These are phyloP conservation scores for Caenorhabditis imperialis DNA, from an alignment of 2,888 invertebrate genomes.

Conservation along the genomic window DNA sequence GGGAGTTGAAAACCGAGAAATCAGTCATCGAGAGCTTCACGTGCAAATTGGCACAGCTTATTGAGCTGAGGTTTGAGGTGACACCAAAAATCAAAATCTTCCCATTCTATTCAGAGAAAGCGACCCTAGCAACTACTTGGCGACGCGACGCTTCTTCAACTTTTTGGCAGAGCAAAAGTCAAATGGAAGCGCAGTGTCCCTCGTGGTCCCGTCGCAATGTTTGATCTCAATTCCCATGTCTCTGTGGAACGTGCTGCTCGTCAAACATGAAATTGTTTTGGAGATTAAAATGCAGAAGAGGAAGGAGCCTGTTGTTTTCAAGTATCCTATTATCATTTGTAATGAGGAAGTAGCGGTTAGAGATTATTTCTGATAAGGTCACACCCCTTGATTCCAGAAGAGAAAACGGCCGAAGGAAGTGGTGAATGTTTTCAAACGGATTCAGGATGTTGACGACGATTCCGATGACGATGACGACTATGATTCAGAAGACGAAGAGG, in stretches of 20 bases:
- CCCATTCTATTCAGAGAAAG: slow-evolving; percentile 53
- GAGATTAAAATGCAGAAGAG: slow-evolving; percentile 57
- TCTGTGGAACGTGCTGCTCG: slow-evolving; percentile 64
- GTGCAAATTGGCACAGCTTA: slow-evolving; percentile 33
- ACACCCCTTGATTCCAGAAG: slow-evolving; percentile 49
- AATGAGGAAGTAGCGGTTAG: slow-evolving; percentile 59
- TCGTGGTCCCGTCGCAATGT: slow-evolving; percentile 56
- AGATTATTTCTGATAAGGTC: too few relatives aligned
- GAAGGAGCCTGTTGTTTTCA: slow-evolving; percentile 54
- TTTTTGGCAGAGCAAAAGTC: slow-evolving; percentile 36
- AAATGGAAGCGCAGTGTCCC: slow-evolving; percentile 24
- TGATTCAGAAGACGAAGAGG: slow-evolving; percentile 64
- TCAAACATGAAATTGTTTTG: slow-evolving; percentile 54
- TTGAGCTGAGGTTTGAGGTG: slow-evolving; percentile 45
- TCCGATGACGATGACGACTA: slow-evolving; percentile 68
- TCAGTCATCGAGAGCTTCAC: slow-evolving; percentile 46
- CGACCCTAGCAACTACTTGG: slow-evolving; percentile 61
- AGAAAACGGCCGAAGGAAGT: slow-evolving; percentile 27
- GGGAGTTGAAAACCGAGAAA: slow-evolving; percentile 60
- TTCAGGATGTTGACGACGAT: slow-evolving; percentile 66
- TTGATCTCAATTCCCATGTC: slow-evolving; percentile 62
- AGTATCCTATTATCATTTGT: slow-evolving; percentile 62
- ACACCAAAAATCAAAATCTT: slow-evolving; percentile 9
- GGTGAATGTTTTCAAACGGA: slow-evolving; percentile 43
- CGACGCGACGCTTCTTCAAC: slow-evolving; percentile 29